Conservation (phyloP, 2,888 invertebrate genomes). For the Phalera bucephala region DNA sequence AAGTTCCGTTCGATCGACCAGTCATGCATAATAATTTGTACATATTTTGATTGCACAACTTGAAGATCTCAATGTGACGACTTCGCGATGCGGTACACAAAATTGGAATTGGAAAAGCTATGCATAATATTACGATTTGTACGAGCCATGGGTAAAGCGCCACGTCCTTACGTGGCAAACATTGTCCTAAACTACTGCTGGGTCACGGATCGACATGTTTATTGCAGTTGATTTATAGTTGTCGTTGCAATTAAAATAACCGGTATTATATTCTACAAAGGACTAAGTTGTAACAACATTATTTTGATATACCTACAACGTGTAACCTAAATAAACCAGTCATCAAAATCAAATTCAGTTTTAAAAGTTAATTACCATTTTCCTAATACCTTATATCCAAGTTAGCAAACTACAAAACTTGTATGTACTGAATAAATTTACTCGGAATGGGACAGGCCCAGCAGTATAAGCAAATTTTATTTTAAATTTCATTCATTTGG, state of each 20-base stretch:
- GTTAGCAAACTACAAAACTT: too few species aligned
- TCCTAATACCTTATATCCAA: too few species aligned
- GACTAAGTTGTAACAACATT: too few species aligned
- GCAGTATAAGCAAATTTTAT: too few species aligned
- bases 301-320: too few species aligned
- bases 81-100: constrained; percentile 10
- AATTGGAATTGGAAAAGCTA: constrained; percentile 9
- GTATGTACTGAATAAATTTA: too few species aligned
- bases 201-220: constrained; percentile 25
- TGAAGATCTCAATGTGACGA: constrained; percentile 27
- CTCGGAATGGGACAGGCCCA: too few species aligned
- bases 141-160: constrained; percentile 17
- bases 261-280: background rate
- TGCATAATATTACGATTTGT: constrained; percentile 6
- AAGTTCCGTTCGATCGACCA: constrained; percentile 40
- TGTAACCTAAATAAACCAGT: too few species aligned
- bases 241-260: background rate
- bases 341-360: too few species aligned
- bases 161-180: constrained; percentile 5
- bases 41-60: constrained; percentile 72
- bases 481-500: too few species aligned
- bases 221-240: constrained; percentile 64
- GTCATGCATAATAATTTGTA: constrained; percentile 58
- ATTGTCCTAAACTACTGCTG: constrained; percentile 4
- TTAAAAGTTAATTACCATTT: too few species aligned